Evolutionary conservation across 2,888 invertebrate genomes (phyloP), one percentile per base, ranked within the genome.

Genomic region (Mesochorus sp.): DNA sequence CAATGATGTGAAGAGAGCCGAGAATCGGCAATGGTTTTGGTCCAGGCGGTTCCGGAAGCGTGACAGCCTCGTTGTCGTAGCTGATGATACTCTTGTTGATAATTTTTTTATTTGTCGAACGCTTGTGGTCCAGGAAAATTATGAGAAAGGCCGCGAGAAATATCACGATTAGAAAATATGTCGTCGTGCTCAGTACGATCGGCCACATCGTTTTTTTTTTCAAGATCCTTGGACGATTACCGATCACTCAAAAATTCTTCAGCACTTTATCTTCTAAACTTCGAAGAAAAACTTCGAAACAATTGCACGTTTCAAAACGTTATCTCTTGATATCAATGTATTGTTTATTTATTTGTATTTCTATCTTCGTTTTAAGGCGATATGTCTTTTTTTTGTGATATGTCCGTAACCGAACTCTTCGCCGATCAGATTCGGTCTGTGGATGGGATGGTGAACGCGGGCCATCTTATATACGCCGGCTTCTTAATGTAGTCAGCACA

Each of bases 1-100:
- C 92, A 81, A 94, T 85, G 6, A 93, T 89, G 80, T 93, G 92
- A 8, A 94, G 90, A 64, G 93, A 93, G 14, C 94, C 94, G 34
- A 94, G 89, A 49, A 94, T 88, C 8, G 94, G 94, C 86, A 92
- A 91, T 1, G 92, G 91, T 80, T 91, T 92, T 4, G 93, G 93
- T n/a, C 92, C 92, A 0, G 94, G 93, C 44, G 93, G 91, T 61
- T 92, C 90, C 51, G 85, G 86, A 31, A 89, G 72, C 8, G 26
- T 21, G 1, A 83, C 67, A 1, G 77, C 79, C 17, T 81, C 85
- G 72, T 67, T 81, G 61, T 84, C 84, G n/a, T 81, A 61, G 1
- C 81, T 67, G 1, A 28, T 42, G 2, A 42, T 26, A 26, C 14
- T 79, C 73, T 49, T 67, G 21, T 21, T 28, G 3, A 21, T n/a